Evolutionary conservation across 92 coral and sea anemone species (phyloP), one percentile per base, ranked within the genome.

Genomic region (Pocillopora grandis): DNA sequence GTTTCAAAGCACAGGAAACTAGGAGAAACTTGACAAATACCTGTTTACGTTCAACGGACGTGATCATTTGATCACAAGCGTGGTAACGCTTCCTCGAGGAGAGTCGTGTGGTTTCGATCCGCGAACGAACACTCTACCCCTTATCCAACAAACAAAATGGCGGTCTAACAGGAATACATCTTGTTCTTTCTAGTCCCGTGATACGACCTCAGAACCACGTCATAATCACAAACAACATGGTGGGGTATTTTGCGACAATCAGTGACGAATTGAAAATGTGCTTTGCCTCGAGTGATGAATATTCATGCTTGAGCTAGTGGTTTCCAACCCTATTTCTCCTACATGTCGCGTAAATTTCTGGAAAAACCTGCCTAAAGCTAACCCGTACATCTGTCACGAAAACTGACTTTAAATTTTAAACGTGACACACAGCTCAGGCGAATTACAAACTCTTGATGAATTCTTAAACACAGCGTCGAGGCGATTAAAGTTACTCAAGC

Each of bases 161-260:
- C 71, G 70, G 72, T 16, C 58, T 73, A 18, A 35, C 77, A 19
- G 62, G 65, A 31, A 56, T 56, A n/a, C 60, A 36, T 21, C 21
- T 63, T 42, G 48, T 59, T 72, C 60, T 17, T 9, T 15, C 17
- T 10, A 13, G 61, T 61, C 71, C 18, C 49, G 79, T 71, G 86
- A 62, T 63, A 57, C 49, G 71, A 23, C 36, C n/a, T 23, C 27
- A 62, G 33, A 63, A 72, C 63, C 16, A 72, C 85, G 85, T 71
- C 78, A 82, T 27, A 58, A 62, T 12, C 78, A 62, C 52, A 59
- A 82, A 74, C 86, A 83, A 83, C 16, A 74, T 72, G 80, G 86
- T 80, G 66, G 72, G 49, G 65, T 63, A 73, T 52, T 62, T 7
- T 42, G 52, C 73, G 79, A n/a, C 52, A 37, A 42, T 56, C 64